Evolutionary conservation across 2,113 vertebrate species (phyloP), one percentile per base, ranked within the genome.

Genomic region (Cacatua alba): DNA sequence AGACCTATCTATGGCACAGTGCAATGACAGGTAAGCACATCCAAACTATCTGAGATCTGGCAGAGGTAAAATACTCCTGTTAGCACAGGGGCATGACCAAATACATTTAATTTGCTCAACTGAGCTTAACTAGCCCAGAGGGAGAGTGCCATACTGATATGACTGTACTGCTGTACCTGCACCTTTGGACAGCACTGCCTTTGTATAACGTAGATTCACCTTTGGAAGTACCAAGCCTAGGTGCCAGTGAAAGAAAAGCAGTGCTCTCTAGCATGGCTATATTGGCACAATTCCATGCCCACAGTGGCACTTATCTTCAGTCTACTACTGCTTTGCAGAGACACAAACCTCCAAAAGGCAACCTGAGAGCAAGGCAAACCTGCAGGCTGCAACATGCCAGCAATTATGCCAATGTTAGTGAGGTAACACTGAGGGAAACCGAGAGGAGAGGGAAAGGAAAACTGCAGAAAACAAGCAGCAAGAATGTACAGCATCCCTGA

Each of bases 261-360:
- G 39, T n/a, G 52, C 26, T 55, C 74, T 77, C 29, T 9, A 80
- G 43, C 28, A 69, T 13, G 78, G 72, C 75, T 92, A 6, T 6
- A 0, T 63, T 48, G 31, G 46, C 72, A 88, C 31, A 81, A 48
- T 28, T 75, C 44, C 82, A n/a, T 72, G 83, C 26, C 63, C 64
- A 79, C 19, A 48, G 41, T 31, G 53, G 74, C 35, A 67, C 26
- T 37, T 46, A 46, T 76, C 69, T 93, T 63, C 35, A 78, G 65
- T 29, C 76, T 11, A 49, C 20, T 79, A 26, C 46, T 90, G 82
- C 60, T 86, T 15, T 84, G 28, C 86, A 96, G 90, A 75, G 52
- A 92, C 76, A 88, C 14, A 91, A 18, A 93, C 26, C 41, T 86
- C 35, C 6, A n/a, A 67, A 78, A 84, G 16, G 51, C 60, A 78